Evolutionary conservation across 2,797 vertebrate genomes (phyloP), one percentile per base, ranked within the genome.

Genomic region (Darevskia mixta): DNA sequence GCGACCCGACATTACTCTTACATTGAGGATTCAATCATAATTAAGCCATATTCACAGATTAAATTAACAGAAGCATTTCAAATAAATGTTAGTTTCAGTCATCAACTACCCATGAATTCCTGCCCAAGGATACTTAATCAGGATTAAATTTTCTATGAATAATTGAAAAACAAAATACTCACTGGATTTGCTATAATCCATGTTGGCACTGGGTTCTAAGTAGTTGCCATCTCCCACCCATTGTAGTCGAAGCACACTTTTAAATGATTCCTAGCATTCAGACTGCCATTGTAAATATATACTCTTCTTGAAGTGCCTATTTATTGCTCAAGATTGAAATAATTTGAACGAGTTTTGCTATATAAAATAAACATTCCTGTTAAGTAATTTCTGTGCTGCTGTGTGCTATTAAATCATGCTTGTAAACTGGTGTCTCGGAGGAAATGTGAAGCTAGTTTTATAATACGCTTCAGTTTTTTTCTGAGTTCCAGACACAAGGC

Each of bases 161-260:
- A 97, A 97, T 97, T 97, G 97, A 97, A 97, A 97, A 97, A 97
- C 96, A 97, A 97, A 97, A 97, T 97, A 96, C 96, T 97, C 96
- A 94, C 95, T 96, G 96, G 97, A 97, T 97, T 97, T 97, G 96
- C 96, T 96, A 95, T 97, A 97, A 97, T 97, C 97, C 96, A 27
- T 95, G 95, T 97, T 97, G 97, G 97, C 96, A 96, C 93, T 95
- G 94, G 95, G 93, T 96, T 96, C 94, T 97, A 96, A 96, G 96
- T 95, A 95, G 96, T 95, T 97, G 95, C 97, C 96, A 96, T 97
- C 94, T 96, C 95, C 96, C 95, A 95, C 96, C 95, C 95, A 94
- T 96, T 96, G 95, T 97, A 96, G 97, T 95, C 93, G 96, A 97
- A 96, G 95, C 92, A 91, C 95, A 92, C 92, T 95, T 93, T 81